Evolutionary conservation across 2,113 vertebrate species (phyloP).

Genomic region (Ciconia boyciana): DNA sequence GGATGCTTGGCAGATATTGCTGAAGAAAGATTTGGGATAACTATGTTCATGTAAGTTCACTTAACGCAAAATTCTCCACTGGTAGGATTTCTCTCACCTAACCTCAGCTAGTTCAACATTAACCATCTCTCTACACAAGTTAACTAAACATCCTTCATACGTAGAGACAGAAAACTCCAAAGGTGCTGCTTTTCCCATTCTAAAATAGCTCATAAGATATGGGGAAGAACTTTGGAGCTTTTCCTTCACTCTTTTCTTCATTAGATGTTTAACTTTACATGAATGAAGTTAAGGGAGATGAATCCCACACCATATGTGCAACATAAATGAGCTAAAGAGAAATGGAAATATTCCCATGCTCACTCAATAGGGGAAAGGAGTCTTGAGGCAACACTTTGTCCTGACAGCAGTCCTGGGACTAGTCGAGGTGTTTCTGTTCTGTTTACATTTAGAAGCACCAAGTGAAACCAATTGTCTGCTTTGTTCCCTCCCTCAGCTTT

Average conservation of each 20-base stretch:
- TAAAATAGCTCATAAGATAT: neutral
- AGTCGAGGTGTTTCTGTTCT: neutral
- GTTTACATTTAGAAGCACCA: neutral
- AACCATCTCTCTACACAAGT: neutral
- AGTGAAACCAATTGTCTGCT: neutral
- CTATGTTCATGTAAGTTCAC: neutral
- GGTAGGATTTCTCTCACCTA: neutral
- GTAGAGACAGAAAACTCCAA: neutral
- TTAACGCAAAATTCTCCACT: neutral
- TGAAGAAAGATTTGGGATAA: neutral
- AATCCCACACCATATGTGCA: neutral
- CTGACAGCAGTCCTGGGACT: neutral
- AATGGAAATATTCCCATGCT: neutral
- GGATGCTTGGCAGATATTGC: neutral
- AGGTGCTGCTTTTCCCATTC: neutral
- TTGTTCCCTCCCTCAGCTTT: neutral
- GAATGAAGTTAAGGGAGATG: neutral
- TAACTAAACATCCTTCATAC: neutral
- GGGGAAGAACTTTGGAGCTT: neutral
- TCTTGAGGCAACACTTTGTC: neutral
- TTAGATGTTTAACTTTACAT: neutral
- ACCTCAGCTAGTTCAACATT: neutral
- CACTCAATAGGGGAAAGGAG: neutral
- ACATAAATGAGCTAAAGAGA: neutral
- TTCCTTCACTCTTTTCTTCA: neutral